These are phyloP conservation scores for Leptinotarsa lineolata DNA, from an alignment of 1,140 invertebrate species.

Conservation along the genomic window DNA sequence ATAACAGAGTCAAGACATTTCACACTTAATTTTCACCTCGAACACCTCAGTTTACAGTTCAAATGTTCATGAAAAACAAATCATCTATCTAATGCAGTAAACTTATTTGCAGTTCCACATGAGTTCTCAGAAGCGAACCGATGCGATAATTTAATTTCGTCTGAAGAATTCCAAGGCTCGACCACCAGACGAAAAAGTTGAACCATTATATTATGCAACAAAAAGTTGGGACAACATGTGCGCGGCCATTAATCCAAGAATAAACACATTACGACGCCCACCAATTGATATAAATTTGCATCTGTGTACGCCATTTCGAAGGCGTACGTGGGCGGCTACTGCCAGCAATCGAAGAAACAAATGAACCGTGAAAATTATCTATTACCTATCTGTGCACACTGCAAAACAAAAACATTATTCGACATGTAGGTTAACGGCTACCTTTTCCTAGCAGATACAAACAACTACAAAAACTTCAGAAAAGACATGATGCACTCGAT, in stretches of 20 bases:
- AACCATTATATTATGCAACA: conserved; percentile 28
- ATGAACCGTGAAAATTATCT: conserved; percentile 33
- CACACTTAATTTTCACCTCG: too few species aligned
- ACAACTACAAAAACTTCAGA: too few species aligned
- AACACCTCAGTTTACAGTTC: too few species aligned
- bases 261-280: conserved; percentile 34
- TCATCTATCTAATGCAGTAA: too few species aligned
- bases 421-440: neutral
- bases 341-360: conserved; percentile 30
- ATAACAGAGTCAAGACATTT: too few species aligned
- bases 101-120: too few species aligned
- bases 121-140: neutral
- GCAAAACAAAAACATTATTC: neutral
- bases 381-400: neutral
- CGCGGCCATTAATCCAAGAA: conserved; percentile 32
- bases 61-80: too few species aligned
- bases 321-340: conserved; percentile 24
- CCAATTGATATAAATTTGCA: conserved; percentile 36
- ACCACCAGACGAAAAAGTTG: conserved; percentile 17
- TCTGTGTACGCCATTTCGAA: conserved; percentile 26
- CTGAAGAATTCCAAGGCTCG: conserved; percentile 17
- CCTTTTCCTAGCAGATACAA: neutral
- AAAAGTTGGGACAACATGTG: conserved; percentile 22
- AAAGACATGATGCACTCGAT: too few species aligned
- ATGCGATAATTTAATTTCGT: neutral